Evolutionary conservation across 1,140 invertebrate genomes (phyloP).

Genomic region (Portunus trituberculatus): DNA sequence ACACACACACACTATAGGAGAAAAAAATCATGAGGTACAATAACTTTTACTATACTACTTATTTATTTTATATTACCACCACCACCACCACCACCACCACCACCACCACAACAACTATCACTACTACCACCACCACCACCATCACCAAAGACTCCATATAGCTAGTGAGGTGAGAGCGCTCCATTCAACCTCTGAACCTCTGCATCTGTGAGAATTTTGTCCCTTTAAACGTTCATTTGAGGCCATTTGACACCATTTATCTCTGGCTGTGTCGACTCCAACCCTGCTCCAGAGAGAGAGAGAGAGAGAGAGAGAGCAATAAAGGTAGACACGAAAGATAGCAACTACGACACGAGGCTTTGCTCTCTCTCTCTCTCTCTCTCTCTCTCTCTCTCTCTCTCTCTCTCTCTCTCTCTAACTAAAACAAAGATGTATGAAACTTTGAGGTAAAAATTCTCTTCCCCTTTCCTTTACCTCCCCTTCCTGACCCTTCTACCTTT

Average conservation of each 20-base stretch:
- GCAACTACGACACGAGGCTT: background rate
- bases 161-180: background rate
- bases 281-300: background rate
- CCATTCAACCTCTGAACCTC: background rate
- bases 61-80: background rate
- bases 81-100: background rate
- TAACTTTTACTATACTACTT: no score
- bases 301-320: background rate
- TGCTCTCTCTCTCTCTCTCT: background rate
- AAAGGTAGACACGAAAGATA: no score
- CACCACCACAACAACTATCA: background rate
- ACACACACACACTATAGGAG: no score
- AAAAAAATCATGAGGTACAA: no score
- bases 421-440: background rate
- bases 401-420: constrained; percentile 18
- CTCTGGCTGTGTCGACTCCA: background rate
- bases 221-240: background rate
- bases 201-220: background rate
- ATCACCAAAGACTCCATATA: background rate
- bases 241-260: background rate
- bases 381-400: constrained; percentile 9
- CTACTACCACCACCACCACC: background rate
- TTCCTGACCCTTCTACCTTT: background rate
- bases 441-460: background rate
- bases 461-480: background rate